Percentiles rank a stretch among this genome's conserved stretches.
phyloP scores from a whole-genome alignment of 2,113 vertebrate genomes.

The Argyrosomus japonicus region DNA sequence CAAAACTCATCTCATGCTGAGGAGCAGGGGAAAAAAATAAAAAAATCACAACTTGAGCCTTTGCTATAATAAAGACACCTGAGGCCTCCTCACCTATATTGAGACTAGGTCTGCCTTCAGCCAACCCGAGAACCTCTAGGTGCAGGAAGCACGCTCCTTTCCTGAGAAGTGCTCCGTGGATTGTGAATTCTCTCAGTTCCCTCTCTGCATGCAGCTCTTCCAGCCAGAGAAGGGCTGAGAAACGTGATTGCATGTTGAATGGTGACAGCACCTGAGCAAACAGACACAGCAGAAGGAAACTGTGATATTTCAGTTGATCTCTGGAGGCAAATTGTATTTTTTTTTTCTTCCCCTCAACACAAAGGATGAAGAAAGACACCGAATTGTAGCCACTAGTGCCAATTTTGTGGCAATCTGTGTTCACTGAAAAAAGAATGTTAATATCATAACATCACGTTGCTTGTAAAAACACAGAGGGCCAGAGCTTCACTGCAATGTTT shows the following conservation, averaged over 20 bases:
- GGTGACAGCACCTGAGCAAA: slow-evolving; percentile 84
- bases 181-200: slow-evolving; percentile 87
- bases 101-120: slow-evolving; percentile 89
- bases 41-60: not conserved
- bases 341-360: not conserved
- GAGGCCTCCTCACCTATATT: slow-evolving; percentile 81
- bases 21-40: not conserved
- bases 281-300: not conserved
- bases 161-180: slow-evolving; percentile 87
- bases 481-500: not conserved
- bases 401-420: not conserved
- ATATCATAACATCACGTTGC: not conserved
- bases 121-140: slow-evolving; percentile 90
- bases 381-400: not conserved
- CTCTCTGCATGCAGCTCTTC: slow-evolving; percentile 91
- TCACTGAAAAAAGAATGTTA: not conserved
- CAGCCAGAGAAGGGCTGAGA: slow-evolving; percentile 93
- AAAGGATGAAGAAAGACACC: not conserved
- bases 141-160: slow-evolving; percentile 85
- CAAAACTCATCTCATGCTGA: not conserved
- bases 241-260: slow-evolving; percentile 85
- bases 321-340: not conserved
- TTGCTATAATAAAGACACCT: not conserved
- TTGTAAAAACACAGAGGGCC: not conserved
- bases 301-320: not conserved